Evolutionary conservation across 2,797 vertebrate species (phyloP), one percentile per base, ranked within the genome.

Genomic region (Phrynocephalus forsythii): DNA sequence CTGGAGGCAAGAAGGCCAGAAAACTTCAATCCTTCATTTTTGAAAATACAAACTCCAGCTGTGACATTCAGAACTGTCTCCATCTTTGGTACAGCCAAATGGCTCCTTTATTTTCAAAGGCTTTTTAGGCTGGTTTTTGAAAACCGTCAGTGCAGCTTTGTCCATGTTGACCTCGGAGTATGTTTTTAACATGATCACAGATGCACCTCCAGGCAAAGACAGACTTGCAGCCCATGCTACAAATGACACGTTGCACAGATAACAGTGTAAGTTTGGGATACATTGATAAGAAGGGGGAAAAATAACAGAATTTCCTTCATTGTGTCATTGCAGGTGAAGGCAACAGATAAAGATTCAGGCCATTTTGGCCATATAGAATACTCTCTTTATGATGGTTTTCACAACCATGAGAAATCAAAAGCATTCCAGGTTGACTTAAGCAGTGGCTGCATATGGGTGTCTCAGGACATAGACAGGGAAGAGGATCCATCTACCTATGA

Each of bases 391-490:
- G 97, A 98, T 4, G 98, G 97, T 78, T 98, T 98, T 83, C 97
- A 97, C 94, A 96, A 92, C 44, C 95, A 96, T 56, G 96, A 98
- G 93, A 94, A 95, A 66, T 97, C 98, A 38, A 96, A 96, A 5
- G 95, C 97, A 48, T 99, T 99, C 94, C 94, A 93, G 87, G 97
- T 99, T 79, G 92, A 98, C 77, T 93, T 96, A 0, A 94, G 38
- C 20, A 97, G 97, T 4, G 98, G 98, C 86, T 93, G 94, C 82
- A 96, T 99, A 94, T 99, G 98, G 71, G 95, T 99, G 60, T 97
- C 96, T 73, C 96, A 97, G 94, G 98, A 99, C 77, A 97, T 99
- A 0, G 98, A 99, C 92, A 97, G 97, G 91, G 99, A 99, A 87
- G 85, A 69, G 0, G 97, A 97, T 78, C 96, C 96, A 63, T 92